Evolutionary conservation across 2,113 vertebrate genomes (phyloP).

Genomic region (Proterorhinus semilunaris): DNA sequence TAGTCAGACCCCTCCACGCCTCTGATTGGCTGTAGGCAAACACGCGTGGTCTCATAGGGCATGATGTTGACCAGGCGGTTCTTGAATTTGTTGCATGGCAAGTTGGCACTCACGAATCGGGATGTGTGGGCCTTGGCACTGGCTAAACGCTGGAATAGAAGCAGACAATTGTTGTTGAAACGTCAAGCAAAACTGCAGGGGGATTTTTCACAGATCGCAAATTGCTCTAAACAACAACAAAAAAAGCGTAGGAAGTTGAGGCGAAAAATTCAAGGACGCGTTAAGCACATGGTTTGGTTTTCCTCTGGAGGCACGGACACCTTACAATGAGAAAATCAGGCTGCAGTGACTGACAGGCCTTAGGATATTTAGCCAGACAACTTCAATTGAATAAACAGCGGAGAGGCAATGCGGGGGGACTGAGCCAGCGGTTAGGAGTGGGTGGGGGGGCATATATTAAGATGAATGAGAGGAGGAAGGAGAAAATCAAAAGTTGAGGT

Average conservation of each 20-base stretch:
- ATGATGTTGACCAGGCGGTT: constrained; percentile 99
- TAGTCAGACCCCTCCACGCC: constrained; percentile 98
- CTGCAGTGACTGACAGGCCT: constrained; percentile 33
- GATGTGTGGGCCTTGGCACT: constrained; percentile 98
- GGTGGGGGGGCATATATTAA: constrained; percentile 38
- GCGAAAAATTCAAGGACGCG: constrained; percentile 28
- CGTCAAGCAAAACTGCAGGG: not conserved
- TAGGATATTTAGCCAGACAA: constrained; percentile 50
- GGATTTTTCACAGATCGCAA: constrained; percentile 2
- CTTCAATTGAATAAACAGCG: constrained; percentile 57
- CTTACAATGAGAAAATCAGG: constrained; percentile 45
- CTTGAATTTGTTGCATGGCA: constrained; percentile 99
- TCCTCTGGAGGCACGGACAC: constrained; percentile 28
- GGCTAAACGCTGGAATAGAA: constrained; percentile 84
- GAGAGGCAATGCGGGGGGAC: constrained; percentile 25
- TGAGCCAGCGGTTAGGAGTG: constrained; percentile 30
- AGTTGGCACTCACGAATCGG: constrained; percentile 97
- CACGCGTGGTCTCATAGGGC: constrained; percentile 97
- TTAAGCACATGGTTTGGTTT: constrained; percentile 38
- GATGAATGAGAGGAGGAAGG: constrained; percentile 45
- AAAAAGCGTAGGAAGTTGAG: not conserved
- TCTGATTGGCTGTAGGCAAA: constrained; percentile 95
- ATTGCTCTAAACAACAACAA: not conserved
- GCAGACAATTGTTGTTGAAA: constrained; percentile 7
- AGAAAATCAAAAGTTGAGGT: constrained; percentile 56